Base-by-base conservation (phyloP, 1,140 invertebrate species). In the Drosophila arawakana region DNA sequence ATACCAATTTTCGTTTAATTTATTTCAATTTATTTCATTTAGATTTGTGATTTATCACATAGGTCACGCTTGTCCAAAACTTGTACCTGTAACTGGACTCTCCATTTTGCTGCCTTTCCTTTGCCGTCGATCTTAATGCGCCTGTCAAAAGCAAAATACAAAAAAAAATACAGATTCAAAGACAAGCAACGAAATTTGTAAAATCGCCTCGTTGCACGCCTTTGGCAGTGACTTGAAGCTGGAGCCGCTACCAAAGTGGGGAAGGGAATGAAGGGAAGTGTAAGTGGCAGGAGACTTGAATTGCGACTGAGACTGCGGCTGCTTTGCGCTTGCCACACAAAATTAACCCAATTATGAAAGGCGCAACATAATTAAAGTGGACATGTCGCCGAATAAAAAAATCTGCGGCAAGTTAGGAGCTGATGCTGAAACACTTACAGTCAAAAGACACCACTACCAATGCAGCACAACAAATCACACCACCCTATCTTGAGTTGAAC, bases 311-410 rank as follows among this genome's bases (percentile, higher is more conserved):
- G 21, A 58, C 55, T 55, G 54, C 44, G 46, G 62, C 65, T 59
- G 66, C 50, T 72, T 55, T 76, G 61, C 63, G 72, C 63, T 76
- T 88, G 83, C 77, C 80, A 78, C 77, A 78, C 61, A 80, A 88
- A 78, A 80, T 81, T 89, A 89, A 89, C 84, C 85, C 84, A 89
- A 89, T 89, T 89, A 89, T 89, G 78, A 78, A 61, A 78, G 74
- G 77, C 78, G 77, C 81, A 89, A 81, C 75, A 89, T 89, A 89
- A 89, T 89, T 73, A 81, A 89, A 84, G 65, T 69, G 72, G 85
- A 84, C 84, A 76, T 62, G 43, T 67, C 50, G 73, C 57, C 21
- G 54, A 15, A 54, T 30, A 39, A 43, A 30, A 25, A 30, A 30
- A 30, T 5, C 25, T 30, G 39, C 37, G 46, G 7, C 37, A 52